Conservation (phyloP, 2,797 vertebrate species). For the Malacoraja senta region DNA sequence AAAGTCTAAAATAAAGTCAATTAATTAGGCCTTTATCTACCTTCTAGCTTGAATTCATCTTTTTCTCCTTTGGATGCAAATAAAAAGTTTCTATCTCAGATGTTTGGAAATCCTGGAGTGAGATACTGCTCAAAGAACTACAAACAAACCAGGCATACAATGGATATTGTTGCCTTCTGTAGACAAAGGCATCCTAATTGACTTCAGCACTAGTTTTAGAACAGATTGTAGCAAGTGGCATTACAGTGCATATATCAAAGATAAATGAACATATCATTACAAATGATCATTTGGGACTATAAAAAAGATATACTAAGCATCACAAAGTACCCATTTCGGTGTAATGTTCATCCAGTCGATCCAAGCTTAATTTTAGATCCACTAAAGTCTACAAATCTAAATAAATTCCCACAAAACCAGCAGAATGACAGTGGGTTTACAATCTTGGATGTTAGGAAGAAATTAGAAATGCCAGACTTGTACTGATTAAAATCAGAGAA, state of each 20-base stretch:
- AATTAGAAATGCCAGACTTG: background rate
- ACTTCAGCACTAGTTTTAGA: background rate
- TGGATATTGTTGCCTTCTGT: background rate
- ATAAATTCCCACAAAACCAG: background rate
- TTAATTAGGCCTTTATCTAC: background rate
- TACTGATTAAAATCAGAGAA: background rate
- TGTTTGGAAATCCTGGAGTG: background rate
- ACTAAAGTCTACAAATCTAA: background rate
- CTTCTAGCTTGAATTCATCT: background rate
- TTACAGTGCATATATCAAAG: background rate
- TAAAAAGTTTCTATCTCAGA: background rate
- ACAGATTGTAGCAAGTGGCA: background rate
- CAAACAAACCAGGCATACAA: background rate
- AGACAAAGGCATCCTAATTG: background rate
- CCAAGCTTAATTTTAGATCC: background rate
- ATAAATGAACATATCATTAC: background rate
- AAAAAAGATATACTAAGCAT: background rate
- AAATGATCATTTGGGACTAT: background rate
- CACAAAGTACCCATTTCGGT: background rate
- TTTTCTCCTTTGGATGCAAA: no score
- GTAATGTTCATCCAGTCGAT: background rate
- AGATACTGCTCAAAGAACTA: background rate
- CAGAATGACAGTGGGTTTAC: background rate
- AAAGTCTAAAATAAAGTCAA: no score
- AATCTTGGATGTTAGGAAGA: background rate